Evolutionary conservation across 1,140 invertebrate species (phyloP).

Genomic region (Subanguina moxae): DNA sequence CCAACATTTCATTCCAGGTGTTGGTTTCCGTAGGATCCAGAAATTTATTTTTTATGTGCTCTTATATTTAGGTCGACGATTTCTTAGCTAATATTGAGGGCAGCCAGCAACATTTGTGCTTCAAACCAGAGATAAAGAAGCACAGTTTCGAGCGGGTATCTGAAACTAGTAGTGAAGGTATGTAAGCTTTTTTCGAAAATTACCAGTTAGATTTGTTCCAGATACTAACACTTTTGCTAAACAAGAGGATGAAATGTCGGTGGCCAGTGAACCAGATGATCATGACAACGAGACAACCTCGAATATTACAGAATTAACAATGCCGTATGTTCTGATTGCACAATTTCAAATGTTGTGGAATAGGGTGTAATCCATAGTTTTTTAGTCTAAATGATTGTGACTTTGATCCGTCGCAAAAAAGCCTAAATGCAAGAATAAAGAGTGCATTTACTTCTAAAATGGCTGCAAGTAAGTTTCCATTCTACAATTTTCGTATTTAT

Average conservation of each 20-base stretch:
- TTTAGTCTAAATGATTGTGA: constrained; percentile 6
- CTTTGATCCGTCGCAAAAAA: not conserved
- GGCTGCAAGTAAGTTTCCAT: not conserved
- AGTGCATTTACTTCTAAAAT: not conserved
- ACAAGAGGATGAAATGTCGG: too few relatives aligned
- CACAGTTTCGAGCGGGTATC: constrained; percentile 1
- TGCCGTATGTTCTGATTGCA: constrained; percentile 14
- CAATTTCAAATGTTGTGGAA: too few relatives aligned
- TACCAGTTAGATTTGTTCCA: too few relatives aligned
- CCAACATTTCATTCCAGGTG: too few relatives aligned
- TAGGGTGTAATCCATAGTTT: not conserved
- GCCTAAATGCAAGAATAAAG: not conserved
- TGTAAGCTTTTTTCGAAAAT: too few relatives aligned
- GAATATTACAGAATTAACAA: constrained; percentile 1
- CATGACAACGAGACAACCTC: not conserved
- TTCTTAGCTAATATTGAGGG: too few relatives aligned
- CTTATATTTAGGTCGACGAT: too few relatives aligned
- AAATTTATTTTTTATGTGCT: too few relatives aligned
- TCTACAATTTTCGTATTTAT: not conserved
- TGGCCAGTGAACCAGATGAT: not conserved
- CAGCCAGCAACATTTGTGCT: not conserved
- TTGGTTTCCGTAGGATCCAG: too few relatives aligned
- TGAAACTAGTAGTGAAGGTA: not conserved
- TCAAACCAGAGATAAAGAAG: not conserved
- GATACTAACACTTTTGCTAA: too few relatives aligned